phyloP scores from a whole-genome alignment of 2,113 vertebrate genomes.

The Otolemur garnettii region DNA sequence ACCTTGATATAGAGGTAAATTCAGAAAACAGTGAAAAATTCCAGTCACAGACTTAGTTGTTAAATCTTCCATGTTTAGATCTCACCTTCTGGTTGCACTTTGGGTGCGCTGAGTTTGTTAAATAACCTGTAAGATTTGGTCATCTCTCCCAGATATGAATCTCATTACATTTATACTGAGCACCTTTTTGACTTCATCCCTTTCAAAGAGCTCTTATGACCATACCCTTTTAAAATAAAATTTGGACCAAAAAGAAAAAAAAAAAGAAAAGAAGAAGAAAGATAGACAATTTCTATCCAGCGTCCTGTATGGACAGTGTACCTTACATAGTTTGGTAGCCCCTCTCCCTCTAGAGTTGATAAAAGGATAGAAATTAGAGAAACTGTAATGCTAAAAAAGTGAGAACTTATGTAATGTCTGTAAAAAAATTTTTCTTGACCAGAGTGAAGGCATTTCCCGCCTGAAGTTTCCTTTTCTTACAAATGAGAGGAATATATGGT shows the following conservation, averaged over 20 bases:
- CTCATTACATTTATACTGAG: constrained; percentile 75
- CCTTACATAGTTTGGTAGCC: constrained; percentile 51
- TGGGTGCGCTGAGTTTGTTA: constrained; percentile 61
- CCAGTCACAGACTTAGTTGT: constrained; percentile 15
- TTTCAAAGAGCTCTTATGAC: constrained; percentile 68
- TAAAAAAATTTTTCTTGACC: neutral
- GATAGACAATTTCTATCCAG: neutral
- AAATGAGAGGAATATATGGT: neutral
- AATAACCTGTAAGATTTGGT: constrained; percentile 54
- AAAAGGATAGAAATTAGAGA: constrained; percentile 64
- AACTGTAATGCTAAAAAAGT: constrained; percentile 29
- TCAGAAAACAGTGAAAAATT: neutral
- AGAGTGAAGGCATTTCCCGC: neutral
- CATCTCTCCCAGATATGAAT: constrained; percentile 60
- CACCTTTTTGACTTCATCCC: constrained; percentile 59
- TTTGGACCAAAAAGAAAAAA: constrained; percentile 13
- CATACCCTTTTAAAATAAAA: constrained; percentile 21
- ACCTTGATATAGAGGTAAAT: neutral
- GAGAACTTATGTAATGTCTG: neutral
- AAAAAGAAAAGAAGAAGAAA: constrained; percentile 44
- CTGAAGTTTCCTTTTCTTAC: constrained; percentile 18
- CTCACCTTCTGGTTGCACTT: constrained; percentile 41
- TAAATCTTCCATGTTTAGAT: neutral
- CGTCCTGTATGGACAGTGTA: constrained; percentile 4
- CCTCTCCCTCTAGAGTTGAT: constrained; percentile 43